Base-by-base conservation (phyloP, 2,113 vertebrate species). In the Heterotilapia buettikoferi region DNA sequence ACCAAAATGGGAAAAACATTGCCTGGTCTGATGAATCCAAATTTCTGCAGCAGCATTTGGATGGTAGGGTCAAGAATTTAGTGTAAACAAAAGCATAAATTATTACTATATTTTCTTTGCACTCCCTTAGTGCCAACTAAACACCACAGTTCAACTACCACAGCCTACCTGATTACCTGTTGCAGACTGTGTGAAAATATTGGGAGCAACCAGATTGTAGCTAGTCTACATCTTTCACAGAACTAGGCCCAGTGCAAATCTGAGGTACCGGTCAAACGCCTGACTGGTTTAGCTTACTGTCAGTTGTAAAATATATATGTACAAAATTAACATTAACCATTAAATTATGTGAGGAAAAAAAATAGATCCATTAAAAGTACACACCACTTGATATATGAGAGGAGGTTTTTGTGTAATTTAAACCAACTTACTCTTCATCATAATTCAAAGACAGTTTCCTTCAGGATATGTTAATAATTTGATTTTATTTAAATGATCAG, bases 401-500 rank as follows among this genome's bases (percentile, higher is more conserved):
- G 8, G 9, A 12, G 10, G 16, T 7, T 50, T 29, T 47, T 47
- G 71, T 78, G 73, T 8, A 52, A 50, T 33, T 78, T n/a, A 52
- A n/a, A 50, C 4, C 26, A 78, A 78, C 16, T 31, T 50, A 52
- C 45, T 29, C 6, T 78, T 54, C 26, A 13, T 16, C 5, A 21
- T 81, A 9, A 56, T 47, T 86, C n/a, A 91, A 8, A 83, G 59
- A 87, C 43, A 89, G 33, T 79, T 31, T n/a, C 50, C 82, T 82
- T 57, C 73, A 92, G 50, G 83, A 18, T 82, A 83, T 87, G 76
- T 82, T 94, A 92, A 94, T 94, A 95, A 91, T 92, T 95, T 94
- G 76, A 94, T 88, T 97, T 97, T 97, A 96, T 96, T 97, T 92
- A 92, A 96, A 95, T 95, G 87, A 95, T 96, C 94, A 95, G 91